These are phyloP conservation scores for Pampusana beccarii DNA, from an alignment of 2,113 vertebrate genomes.

Conservation along the genomic window DNA sequence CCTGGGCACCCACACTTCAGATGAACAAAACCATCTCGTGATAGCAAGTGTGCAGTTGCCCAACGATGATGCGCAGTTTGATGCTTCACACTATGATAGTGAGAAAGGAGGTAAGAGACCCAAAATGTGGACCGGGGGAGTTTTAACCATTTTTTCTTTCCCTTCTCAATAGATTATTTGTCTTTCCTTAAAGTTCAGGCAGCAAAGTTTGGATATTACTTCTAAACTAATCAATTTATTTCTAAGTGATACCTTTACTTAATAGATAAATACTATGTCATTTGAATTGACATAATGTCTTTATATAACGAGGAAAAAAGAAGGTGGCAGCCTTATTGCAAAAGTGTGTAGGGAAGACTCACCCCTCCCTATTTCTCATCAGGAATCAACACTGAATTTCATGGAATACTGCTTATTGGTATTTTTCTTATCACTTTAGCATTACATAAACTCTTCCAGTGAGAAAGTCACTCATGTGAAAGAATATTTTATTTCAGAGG, in stretches of 20 bases:
- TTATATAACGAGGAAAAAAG: background rate
- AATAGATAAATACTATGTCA: fast-evolving
- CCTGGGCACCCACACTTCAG: slow-evolving; percentile 95
- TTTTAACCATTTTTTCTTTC: background rate
- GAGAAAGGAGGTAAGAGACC: slow-evolving; percentile 91
- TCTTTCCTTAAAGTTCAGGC: background rate
- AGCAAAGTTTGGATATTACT: background rate
- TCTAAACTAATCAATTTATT: background rate
- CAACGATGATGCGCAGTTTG: slow-evolving; percentile 97
- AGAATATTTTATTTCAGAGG: background rate
- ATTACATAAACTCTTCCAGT: background rate
- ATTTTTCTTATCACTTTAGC: background rate
- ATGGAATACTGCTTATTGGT: background rate
- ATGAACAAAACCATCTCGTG: slow-evolving; percentile 96
- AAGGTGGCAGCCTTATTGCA: background rate
- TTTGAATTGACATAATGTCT: background rate
- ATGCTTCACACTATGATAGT: slow-evolving; percentile 97
- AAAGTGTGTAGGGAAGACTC: background rate
- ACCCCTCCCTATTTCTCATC: background rate
- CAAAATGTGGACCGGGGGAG: background rate
- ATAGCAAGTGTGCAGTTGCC: slow-evolving; percentile 97
- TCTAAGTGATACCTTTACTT: background rate
- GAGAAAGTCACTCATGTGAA: background rate
- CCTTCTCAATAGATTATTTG: fast-evolving
- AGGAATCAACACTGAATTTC: background rate